These are phyloP conservation scores for Sander vitreus DNA, from an alignment of 2,113 vertebrate species.

Conservation along the genomic window DNA sequence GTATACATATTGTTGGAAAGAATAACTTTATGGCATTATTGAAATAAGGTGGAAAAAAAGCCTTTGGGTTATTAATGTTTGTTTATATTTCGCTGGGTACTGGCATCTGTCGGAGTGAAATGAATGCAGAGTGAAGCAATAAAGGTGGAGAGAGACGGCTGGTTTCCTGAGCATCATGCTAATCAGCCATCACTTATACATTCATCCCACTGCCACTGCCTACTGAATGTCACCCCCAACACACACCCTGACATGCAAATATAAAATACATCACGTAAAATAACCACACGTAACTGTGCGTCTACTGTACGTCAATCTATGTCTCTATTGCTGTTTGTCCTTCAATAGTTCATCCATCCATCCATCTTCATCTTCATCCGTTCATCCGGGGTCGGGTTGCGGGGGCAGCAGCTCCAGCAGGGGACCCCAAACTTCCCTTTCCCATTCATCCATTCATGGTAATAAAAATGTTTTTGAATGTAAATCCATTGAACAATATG, in stretches of 20 bases:
- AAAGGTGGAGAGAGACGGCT: slow-evolving; percentile 67
- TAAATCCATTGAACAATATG: slow-evolving; percentile 4
- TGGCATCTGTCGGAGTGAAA: slow-evolving; percentile 62
- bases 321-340: not conserved
- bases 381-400: no score
- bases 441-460: not conserved
- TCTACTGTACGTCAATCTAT: not conserved
- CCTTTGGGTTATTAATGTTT: slow-evolving; percentile 75
- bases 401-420: no score
- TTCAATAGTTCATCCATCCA: not conserved
- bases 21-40: slow-evolving; percentile 63
- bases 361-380: no score
- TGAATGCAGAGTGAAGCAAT: slow-evolving; percentile 78
- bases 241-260: not conserved
- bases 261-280: not conserved
- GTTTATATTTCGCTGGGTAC: slow-evolving; percentile 70
- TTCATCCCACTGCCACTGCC: slow-evolving; percentile 64
- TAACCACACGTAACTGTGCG: not conserved
- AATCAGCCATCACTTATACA: slow-evolving; percentile 74
- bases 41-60: slow-evolving; percentile 55
- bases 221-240: slow-evolving; percentile 62
- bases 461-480: not conserved
- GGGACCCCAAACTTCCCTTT: no score
- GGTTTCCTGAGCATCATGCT: slow-evolving; percentile 73
- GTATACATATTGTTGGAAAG: slow-evolving; percentile 48